Base-by-base conservation (phyloP, 92 coral and sea anemone genomes). In the Chrysogorgia sp. region DNA sequence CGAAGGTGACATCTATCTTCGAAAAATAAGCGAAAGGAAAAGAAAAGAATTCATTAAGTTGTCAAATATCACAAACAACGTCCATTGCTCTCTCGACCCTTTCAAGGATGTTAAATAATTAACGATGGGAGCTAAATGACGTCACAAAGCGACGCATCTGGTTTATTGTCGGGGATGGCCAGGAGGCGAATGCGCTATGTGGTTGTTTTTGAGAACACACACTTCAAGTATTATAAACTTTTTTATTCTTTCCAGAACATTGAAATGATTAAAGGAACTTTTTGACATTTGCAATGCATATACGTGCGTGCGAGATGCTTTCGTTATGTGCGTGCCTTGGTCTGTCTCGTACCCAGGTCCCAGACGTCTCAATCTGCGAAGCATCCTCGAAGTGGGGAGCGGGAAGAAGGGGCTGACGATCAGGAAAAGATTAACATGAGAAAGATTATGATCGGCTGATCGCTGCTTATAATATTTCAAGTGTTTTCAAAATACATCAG, bases 1-100 rank as follows among this genome's bases (percentile, higher is more conserved):
- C 7, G 34, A 23, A 1, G 79, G 79, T 72, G 79, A 72, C 79
- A 72, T 72, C 65, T 72, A 72, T 25, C 79, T 34, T 72, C 12
- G 33, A 56, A 72, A 26, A 33, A 55, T 13, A 41, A 32, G 1
- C 53, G 50, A 55, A 53, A 19, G 34, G 57, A 0, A 19, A 0
- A 69, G 32, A 19, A 2, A n/a, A 47, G 17, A 31, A 1, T 7
- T 57, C 8, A 3, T 3, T 57, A 14, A 57, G 63, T 57, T 57
- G 29, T 15, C 53, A 47, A 47, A 23, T 19, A 57, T 12, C 17
- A 57, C 9, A 23, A 57, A 57, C 59, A 52, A 52, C 59, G 31
- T 72, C 43, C 30, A 40, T 52, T 34, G 63, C 55, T 14, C 35
- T 14, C 32, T 29, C 34, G 22, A 40, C 53, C 48, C 65, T 56